Percentiles rank a stretch among this genome's conserved stretches.
Evolutionary conservation across 2,113 vertebrate species (phyloP).

Genomic region (Oreochromis spilurus): DNA sequence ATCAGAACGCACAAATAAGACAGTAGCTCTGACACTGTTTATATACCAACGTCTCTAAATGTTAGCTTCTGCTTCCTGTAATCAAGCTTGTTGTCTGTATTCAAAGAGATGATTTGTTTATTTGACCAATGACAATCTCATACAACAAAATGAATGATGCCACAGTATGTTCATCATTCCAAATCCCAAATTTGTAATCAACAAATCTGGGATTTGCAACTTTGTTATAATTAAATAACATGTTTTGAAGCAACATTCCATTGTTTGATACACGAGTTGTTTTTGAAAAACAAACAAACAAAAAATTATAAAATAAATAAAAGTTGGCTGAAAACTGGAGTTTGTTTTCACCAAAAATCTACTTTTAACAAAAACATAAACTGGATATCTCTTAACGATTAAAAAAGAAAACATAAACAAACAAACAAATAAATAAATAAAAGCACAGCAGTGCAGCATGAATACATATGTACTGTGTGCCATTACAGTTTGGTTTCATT

Average conservation of each 20-base stretch:
- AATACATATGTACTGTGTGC: neutral
- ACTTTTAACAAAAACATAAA: neutral
- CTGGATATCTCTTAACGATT: neutral
- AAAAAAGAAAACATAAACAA: neutral
- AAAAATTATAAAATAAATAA: rapidly evolving
- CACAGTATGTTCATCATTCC: neutral
- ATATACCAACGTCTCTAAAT: neutral
- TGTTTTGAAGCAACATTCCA: neutral
- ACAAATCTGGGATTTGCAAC: no score
- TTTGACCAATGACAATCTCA: neutral
- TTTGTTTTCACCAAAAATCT: neutral
- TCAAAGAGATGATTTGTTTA: neutral
- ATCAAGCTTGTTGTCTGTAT: neutral
- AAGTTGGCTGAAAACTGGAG: neutral
- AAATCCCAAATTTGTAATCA: rapidly evolving
- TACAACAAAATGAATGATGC: neutral
- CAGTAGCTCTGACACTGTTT: neutral
- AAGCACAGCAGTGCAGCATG: neutral
- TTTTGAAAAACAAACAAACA: neutral
- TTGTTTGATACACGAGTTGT: neutral
- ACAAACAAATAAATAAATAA: neutral
- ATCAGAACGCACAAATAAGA: neutral
- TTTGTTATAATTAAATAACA: neutral
- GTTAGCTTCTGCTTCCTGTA: neutral
- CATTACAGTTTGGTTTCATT: neutral